phyloP scores from a whole-genome alignment of 2,113 vertebrate genomes.

The Shinisaurus crocodilurus region DNA sequence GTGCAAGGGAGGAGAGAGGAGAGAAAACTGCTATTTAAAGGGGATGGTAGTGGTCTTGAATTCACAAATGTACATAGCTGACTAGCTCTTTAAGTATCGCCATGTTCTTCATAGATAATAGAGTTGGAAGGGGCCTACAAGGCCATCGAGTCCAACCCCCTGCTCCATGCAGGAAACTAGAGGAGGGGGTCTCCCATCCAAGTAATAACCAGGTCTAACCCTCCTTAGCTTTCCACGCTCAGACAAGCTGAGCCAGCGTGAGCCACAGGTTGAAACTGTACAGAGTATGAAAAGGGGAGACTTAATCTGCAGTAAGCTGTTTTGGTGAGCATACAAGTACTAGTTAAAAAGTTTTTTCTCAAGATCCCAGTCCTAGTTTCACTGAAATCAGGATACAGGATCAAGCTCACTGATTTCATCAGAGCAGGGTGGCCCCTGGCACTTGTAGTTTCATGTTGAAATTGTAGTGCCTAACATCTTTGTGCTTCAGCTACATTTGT shows the following conservation, averaged over 20 bases:
- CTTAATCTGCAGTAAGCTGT: background rate
- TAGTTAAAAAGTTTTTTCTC: background rate
- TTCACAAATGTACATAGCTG: background rate
- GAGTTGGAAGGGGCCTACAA: no score
- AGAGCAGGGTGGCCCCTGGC: background rate
- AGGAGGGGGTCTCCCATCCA: no score
- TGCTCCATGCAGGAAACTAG: no score
- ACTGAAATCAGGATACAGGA: background rate
- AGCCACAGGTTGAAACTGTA: background rate
- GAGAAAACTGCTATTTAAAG: background rate
- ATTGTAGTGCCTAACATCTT: background rate
- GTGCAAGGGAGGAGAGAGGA: background rate
- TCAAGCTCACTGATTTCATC: background rate
- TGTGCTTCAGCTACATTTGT: background rate
- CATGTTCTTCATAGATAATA: background rate
- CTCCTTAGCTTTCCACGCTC: no score
- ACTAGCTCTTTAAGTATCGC: background rate
- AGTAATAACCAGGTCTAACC: no score
- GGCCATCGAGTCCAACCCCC: no score
- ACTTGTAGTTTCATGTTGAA: background rate
- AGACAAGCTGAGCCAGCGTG: no score
- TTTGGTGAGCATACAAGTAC: background rate
- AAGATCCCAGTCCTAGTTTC: background rate
- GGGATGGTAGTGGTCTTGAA: background rate
- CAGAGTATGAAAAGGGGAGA: background rate